Conservation (phyloP, 2,888 invertebrate genomes). For the Thymelicus acteon region DNA sequence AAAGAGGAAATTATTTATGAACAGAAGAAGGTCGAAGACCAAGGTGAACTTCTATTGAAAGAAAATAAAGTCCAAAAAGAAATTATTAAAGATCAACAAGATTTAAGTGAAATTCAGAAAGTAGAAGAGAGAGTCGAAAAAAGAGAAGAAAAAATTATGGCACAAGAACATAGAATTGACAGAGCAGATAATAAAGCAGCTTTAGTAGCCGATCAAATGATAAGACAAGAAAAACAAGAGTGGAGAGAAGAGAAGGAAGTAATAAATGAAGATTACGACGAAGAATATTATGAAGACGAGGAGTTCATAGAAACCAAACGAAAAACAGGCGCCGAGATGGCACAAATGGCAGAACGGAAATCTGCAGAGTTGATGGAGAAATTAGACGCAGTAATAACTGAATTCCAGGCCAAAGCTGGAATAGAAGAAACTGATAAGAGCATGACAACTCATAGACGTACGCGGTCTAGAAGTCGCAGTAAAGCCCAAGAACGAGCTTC, state of each 20-base stretch:
- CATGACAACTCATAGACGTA: constrained; percentile 44
- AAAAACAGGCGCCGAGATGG: constrained; percentile 68
- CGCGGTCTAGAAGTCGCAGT: constrained; percentile 64
- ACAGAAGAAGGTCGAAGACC: not conserved
- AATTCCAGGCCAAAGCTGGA: constrained; percentile 67
- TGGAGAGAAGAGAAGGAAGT: constrained; percentile 34
- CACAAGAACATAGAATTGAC: constrained; percentile 14
- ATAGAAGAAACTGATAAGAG: constrained; percentile 52
- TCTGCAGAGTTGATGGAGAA: constrained; percentile 67
- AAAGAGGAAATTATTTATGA: constrained; percentile 26
- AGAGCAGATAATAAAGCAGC: not conserved
- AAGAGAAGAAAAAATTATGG: constrained; percentile 3
- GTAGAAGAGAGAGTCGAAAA: constrained; percentile 7
- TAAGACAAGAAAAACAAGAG: constrained; percentile 32
- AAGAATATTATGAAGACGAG: constrained; percentile 36
- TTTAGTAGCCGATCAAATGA: not conserved
- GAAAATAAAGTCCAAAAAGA: not conserved
- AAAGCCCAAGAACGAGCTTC: constrained; percentile 56
- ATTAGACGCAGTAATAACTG: constrained; percentile 72
- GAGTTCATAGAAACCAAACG: constrained; percentile 41
- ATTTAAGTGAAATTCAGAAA: not conserved
- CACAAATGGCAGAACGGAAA: constrained; percentile 68
- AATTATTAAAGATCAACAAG: not conserved
- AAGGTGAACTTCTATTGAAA: not conserved
- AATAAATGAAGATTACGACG: constrained; percentile 40